Conservation (phyloP, 1,140 invertebrate species). For the Drosophila arizonae region DNA sequence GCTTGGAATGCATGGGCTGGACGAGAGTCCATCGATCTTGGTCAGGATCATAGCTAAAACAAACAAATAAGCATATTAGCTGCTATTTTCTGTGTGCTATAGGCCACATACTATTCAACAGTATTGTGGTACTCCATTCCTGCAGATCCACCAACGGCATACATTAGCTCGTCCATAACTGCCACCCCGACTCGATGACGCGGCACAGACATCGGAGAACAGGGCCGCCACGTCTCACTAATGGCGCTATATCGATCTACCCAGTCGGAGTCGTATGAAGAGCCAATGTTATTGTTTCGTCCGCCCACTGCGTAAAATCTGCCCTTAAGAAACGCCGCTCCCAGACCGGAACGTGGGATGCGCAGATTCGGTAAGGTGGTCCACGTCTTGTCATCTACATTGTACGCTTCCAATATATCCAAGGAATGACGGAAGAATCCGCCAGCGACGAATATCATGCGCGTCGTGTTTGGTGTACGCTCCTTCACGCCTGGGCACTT, state of each 20-base stretch:
- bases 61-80: not conserved
- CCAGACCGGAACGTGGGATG: slow-evolving; percentile 92
- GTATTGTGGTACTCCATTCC: slow-evolving; percentile 91
- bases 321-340: slow-evolving; percentile 92
- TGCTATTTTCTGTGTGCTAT: not conserved
- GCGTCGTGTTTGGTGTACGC: slow-evolving; percentile 91
- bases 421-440: slow-evolving; percentile 94
- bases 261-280: slow-evolving; percentile 91
- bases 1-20: slow-evolving; percentile 91
- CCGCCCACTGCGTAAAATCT: slow-evolving; percentile 95
- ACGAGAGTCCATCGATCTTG: slow-evolving; percentile 92
- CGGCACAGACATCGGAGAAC: slow-evolving; percentile 91
- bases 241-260: slow-evolving; percentile 86
- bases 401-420: slow-evolving; percentile 93
- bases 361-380: slow-evolving; percentile 89
- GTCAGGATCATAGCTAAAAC: slow-evolving; percentile 92
- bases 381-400: slow-evolving; percentile 93
- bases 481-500: slow-evolving; percentile 92
- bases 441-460: slow-evolving; percentile 94
- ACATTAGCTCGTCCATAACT: slow-evolving; percentile 95
- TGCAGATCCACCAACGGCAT: slow-evolving; percentile 94
- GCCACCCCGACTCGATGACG: slow-evolving; percentile 94
- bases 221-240: slow-evolving; percentile 87
- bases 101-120: slow-evolving; percentile 90
- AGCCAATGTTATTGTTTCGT: slow-evolving; percentile 92